Percentiles rank a stretch among this genome's conserved stretches.
Conservation (phyloP, 2,113 vertebrate genomes). For the Oreotrochilus melanogaster region DNA sequence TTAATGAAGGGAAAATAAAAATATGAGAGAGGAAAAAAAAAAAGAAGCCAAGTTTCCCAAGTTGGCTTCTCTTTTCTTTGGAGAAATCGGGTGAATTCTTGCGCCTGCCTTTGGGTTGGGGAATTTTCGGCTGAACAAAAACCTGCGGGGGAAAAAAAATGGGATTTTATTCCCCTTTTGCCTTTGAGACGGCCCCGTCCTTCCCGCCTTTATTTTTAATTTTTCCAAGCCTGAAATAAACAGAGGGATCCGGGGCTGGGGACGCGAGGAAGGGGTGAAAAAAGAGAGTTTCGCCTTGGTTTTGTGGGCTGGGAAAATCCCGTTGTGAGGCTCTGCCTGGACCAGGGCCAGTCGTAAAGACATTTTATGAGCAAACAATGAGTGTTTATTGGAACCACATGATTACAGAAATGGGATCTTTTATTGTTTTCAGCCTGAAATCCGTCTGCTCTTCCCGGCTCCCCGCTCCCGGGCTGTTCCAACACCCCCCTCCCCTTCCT, state of each 20-base stretch:
- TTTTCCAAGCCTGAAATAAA: background rate
- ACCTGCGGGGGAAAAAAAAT: no score
- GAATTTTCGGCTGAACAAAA: background rate
- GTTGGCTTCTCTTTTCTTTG: background rate
- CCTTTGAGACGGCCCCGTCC: background rate
- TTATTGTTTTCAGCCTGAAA: background rate
- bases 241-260: background rate
- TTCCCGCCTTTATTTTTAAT: background rate
- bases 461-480: background rate
- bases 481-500: background rate
- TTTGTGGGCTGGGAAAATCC: background rate
- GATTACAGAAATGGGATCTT: conserved; percentile 26
- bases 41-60: background rate
- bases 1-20: no score
- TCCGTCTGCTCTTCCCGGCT: background rate
- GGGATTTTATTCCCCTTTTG: background rate
- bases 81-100: background rate
- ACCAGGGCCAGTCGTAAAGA: background rate
- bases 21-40: no score
- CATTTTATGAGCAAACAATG: conserved; percentile 55
- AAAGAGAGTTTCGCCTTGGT: background rate
- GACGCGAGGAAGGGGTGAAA: rapidly evolving
- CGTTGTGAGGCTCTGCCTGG: background rate
- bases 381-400: conserved; percentile 51
- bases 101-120: background rate